Base-by-base conservation (phyloP, 2,888 invertebrate genomes). In the Gastracanthus pulcherrimus region DNA sequence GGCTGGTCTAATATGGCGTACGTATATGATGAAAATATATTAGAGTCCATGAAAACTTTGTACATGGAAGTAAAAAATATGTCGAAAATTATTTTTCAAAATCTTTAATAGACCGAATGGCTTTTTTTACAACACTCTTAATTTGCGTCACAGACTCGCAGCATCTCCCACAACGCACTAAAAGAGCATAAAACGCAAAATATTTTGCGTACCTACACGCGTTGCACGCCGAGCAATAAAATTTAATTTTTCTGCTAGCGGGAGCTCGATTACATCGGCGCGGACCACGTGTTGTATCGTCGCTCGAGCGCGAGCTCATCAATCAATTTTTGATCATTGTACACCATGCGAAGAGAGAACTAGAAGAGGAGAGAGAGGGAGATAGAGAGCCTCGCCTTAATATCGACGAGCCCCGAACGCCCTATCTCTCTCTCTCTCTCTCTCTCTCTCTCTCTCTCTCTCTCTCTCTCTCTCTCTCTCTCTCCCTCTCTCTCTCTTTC, bases 301-400 rank as follows among this genome's bases (percentile, higher is more conserved):
- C 31, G 48, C 13, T 45, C 13, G 29, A n/a, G 19, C 7, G n/a
- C 48, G 45, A 16, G 70, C 45, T 72, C 72, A 60, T 72, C 72
- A 41, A 72, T 72, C 60, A 72, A 75, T 51, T 75, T 75, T 64
- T 48, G 60, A 60, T 72, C 26, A 60, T 41, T 58, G 34, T 6
- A 16, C 16, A 29, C 60, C 29, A 31, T 11, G 26, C 16, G 2
- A 5, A 29, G 26, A 29, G 11, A 26, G 16, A 58, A 7, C n/a
- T n/a, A n/a, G n/a, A n/a, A 26, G 19, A 6, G 11, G 26, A 48
- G 23, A 64, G 48, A n/a, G 45, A 29, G 7, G 19, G 64, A 75
- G 9, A 48, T 5, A 11, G 62, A 66, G 19, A 64, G 26, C 58
- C 31, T 36, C 16, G 16, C 38, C 38, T 38, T 38, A 38, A 72